Conservation (phyloP, 2,888 invertebrate species). For the Tiliacea citrago region DNA sequence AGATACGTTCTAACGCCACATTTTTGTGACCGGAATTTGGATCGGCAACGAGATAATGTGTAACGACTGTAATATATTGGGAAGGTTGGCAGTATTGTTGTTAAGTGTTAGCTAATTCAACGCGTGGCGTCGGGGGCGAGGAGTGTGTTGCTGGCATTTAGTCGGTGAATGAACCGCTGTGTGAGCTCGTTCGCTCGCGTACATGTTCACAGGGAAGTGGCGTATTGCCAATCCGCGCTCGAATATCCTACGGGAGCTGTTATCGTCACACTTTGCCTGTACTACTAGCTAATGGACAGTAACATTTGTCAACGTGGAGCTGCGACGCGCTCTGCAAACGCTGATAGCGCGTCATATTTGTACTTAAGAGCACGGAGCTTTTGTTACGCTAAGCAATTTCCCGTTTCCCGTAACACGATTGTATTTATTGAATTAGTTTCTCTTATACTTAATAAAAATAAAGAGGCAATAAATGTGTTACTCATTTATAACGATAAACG, state of each 20-base stretch:
- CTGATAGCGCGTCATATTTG: conserved; percentile 55
- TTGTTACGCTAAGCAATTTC: conserved; percentile 21
- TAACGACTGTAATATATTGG: conserved; percentile 69
- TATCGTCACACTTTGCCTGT: conserved; percentile 74
- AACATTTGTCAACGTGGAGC: conserved; percentile 67
- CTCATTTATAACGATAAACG: conserved; percentile 24
- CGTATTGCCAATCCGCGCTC: conserved; percentile 79
- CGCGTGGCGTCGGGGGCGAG: conserved; percentile 56
- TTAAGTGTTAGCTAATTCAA: conserved; percentile 72
- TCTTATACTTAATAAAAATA: conserved; percentile 5
- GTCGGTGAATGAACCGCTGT: conserved; percentile 75
- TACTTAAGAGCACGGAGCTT: conserved; percentile 24
- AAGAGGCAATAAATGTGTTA: conserved; percentile 8
- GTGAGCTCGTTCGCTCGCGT: conserved; percentile 59
- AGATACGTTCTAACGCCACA: conserved; percentile 51
- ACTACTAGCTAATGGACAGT: conserved; percentile 73
- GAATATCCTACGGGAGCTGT: conserved; percentile 74
- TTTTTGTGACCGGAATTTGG: conserved; percentile 61
- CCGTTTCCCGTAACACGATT: conserved; percentile 16
- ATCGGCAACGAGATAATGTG: conserved; percentile 64
- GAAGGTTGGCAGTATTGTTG: conserved; percentile 68
- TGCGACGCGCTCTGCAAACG: conserved; percentile 36
- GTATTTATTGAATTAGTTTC: conserved; percentile 4
- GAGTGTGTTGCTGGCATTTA: conserved; percentile 62
- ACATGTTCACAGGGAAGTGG: conserved; percentile 75